Conservation (phyloP, 2,113 vertebrate species). For the Eulemur rufifrons region DNA sequence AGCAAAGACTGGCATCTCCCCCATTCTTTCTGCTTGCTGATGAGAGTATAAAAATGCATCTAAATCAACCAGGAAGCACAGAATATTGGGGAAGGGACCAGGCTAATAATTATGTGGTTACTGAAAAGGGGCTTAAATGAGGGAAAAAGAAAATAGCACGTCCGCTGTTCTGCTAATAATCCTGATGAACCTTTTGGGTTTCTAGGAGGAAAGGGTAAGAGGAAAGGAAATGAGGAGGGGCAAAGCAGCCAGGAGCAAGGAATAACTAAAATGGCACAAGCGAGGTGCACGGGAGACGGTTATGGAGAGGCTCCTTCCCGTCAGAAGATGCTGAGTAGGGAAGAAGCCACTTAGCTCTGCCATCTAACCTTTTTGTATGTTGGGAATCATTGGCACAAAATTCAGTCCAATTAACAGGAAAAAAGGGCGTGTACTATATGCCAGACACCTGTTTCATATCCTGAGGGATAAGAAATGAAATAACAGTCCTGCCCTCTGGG, state of each 20-base stretch:
- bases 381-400: background rate
- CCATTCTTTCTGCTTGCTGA: background rate
- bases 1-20: background rate
- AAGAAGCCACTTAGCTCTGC: background rate
- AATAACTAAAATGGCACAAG: background rate
- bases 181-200: background rate
- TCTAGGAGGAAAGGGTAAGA: background rate
- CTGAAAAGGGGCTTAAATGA: background rate
- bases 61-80: background rate
- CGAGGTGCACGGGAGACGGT: fast-evolving
- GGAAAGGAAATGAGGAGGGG: background rate
- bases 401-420: background rate
- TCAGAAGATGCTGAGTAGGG: background rate
- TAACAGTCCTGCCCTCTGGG: background rate
- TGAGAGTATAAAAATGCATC: background rate
- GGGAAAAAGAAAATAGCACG: background rate
- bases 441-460: background rate
- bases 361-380: background rate
- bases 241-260: background rate
- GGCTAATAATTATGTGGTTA: background rate
- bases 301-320: background rate
- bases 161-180: background rate
- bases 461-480: background rate
- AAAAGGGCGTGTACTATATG: background rate
- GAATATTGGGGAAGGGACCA: background rate